Evolutionary conservation across 2,797 vertebrate species (phyloP).

Genomic region (Margarornis squamiger): DNA sequence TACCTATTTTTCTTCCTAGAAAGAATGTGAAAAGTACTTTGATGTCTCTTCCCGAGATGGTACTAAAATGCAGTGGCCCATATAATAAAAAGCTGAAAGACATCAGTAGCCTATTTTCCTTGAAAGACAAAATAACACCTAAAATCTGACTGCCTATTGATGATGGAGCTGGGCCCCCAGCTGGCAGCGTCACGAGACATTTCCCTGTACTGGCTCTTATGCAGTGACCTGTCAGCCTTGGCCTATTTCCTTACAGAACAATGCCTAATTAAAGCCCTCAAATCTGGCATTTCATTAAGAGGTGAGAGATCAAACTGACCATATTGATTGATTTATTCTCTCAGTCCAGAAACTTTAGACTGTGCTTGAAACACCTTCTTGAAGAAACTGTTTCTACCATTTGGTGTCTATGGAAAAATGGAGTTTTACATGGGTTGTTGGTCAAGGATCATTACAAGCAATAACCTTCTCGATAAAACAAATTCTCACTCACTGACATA

Average conservation of each 20-base stretch:
- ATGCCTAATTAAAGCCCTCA: not conserved
- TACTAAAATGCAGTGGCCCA: not conserved
- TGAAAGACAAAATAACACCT: not conserved
- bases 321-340: not conserved
- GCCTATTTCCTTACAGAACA: not conserved
- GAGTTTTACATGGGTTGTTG: not conserved
- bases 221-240: not conserved
- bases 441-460: constrained; percentile 16
- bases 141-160: not conserved
- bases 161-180: not conserved
- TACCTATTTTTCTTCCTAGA: constrained; percentile 14
- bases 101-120: not conserved
- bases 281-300: not conserved
- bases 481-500: not conserved
- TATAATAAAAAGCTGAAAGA: constrained; percentile 1
- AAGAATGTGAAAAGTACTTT: not conserved
- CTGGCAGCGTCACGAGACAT: not conserved
- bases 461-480: not conserved
- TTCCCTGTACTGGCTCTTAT: not conserved
- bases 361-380: not conserved
- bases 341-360: not conserved
- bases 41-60: not conserved
- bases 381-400: not conserved
- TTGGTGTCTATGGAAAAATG: not conserved
- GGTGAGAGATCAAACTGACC: not conserved